Evolutionary conservation across 2,888 invertebrate genomes (phyloP), one percentile per base, ranked within the genome.

Genomic region (Lithophane leautieri): DNA sequence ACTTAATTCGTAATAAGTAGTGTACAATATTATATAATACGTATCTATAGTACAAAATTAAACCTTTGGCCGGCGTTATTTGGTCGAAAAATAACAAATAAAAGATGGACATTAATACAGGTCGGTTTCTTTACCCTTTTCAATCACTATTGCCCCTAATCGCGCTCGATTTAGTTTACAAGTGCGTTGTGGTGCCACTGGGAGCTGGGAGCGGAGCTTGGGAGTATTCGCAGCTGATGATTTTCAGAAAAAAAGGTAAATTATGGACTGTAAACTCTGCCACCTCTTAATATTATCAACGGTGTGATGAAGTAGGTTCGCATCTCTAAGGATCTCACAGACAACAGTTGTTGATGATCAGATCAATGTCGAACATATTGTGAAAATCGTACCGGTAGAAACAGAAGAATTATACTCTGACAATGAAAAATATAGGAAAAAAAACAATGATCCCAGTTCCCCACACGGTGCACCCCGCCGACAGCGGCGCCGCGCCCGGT

Each of bases 141-240:
- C 95, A 95, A 95, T 94, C 95, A 94, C 95, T 96, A 95, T 95
- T 95, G 95, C 95, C 94, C 93, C 93, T 95, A 96, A 96, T 96
- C 95, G 95, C 86, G 92, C 86, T 89, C 91, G 94, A 94, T 94
- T 94, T 93, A 91, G 92, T 94, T 93, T 92, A 94, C 93, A 91
- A 92, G 92, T 90, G 76, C 79, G 71, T 63, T 76, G 77, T 72
- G 86, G 85, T 81, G n/a, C 40, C 56, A 80, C 42, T 89, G 69
- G 0, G 2, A 85, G 89, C 88, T 89, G 58, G 12, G 19, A 82
- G 85, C 86, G 87, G 52, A 11, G 1, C 8, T 34, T 28, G 1
- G 12, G 1, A 7, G 28, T 14, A 50, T 50, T 47, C 50, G 14
- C 0, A 22, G 8, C 0, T 22, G 12, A 28, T 14, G 1, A 47